Evolutionary conservation across 2,888 invertebrate species (phyloP), one percentile per base, ranked within the genome.

Genomic region (Eupithecia subfuscata): DNA sequence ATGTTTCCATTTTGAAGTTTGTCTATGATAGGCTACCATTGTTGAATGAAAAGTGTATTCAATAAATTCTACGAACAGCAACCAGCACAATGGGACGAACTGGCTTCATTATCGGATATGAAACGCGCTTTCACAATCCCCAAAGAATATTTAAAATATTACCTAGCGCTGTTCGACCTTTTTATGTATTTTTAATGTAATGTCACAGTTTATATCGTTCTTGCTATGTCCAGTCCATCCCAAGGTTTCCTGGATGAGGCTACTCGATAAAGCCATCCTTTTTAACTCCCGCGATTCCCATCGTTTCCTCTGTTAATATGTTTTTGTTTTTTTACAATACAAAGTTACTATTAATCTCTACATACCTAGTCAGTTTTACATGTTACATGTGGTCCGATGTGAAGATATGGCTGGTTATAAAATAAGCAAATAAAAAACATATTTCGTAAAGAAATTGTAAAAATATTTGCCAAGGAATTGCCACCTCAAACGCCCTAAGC

Each of bases 381-480:
- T 43, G 2, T 43, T 43, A n/a, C n/a, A n/a, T n/a, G n/a, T 12
- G 12, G 45, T 45, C 16, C 16, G 16, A 45, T 45, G 5, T 45
- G 45, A 14, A 45, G 45, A 1, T 45, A 45, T 45, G 16, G 14
- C 5, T 45, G 16, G 45, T 12, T 1, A 43, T 11, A 43, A 3
- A 12, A 12, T 11, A 43, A 45, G 4, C 45, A 14, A 45, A 7
- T n/a, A 30, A 63, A 63, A 63, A 14, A 11, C 30, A 6, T n/a
- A n/a, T 2, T 63, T 8, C 14, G 2, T 5, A 14, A 30, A 37
- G 22, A 60, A 22, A 37, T 40, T 56, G 30, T 34, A 56, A 52
- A 40, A 68, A 71, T 70, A 70, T 73, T 73, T 73, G 45, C 30
- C 64, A 34, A 63, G 63, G 30, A 63, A 30, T 6, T 30, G 63